A percentile compares a stretch with the other conserved stretches of the same genome.
Evolutionary conservation across 1,140 invertebrate species (phyloP).

Genomic region (Macrobrachium nipponense): DNA sequence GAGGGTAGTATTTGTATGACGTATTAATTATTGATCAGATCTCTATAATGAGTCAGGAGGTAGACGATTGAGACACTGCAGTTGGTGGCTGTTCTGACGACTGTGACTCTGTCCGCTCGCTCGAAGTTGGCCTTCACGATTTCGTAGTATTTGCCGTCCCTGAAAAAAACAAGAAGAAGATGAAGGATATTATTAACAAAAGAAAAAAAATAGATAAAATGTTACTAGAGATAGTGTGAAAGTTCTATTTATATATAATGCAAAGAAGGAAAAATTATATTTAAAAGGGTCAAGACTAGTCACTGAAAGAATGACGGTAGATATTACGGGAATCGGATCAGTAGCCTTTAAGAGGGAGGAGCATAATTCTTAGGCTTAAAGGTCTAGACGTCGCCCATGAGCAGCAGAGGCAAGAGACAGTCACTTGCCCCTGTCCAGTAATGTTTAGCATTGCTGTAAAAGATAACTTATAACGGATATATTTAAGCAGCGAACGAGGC

Average conservation of each 20-base stretch:
- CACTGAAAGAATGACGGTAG: no score
- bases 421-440: no score
- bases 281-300: no score
- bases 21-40: constrained; percentile 88
- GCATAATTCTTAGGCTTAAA: no score
- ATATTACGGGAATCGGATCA: no score
- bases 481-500: no score
- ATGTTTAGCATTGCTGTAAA: no score
- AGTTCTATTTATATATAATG: background rate
- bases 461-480: no score
- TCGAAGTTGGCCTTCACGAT: constrained; percentile 99
- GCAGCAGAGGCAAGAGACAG: no score
- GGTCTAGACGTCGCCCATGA: no score
- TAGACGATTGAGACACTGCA: constrained; percentile 92
- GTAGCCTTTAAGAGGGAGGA: no score
- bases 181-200: background rate
- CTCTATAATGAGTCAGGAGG: constrained; percentile 90
- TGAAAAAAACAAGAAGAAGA: constrained; percentile 69
- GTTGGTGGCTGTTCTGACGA: constrained; percentile 95
- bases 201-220: no score
- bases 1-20: background rate
- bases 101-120: constrained; percentile 93
- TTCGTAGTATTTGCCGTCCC: constrained; percentile 99
- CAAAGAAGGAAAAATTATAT: background rate
- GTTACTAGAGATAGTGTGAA: background rate